Evolutionary conservation across 64 coral and sea anemone genomes (phyloP), one percentile per base, ranked within the genome.

Genomic region (Stylophora pistillata): DNA sequence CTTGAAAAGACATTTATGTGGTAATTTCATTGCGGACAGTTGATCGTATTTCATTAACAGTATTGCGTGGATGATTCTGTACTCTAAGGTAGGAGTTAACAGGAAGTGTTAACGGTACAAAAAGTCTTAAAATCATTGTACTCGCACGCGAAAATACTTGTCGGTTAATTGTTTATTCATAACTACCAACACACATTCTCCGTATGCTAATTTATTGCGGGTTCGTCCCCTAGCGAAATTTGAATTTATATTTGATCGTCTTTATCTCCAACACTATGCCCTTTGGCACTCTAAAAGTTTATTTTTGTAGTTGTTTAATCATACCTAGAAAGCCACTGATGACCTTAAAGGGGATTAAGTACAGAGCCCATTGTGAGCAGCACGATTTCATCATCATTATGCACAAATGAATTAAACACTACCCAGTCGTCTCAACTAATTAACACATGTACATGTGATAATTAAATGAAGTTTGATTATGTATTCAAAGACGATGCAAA

Each of bases 171-270:
- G 56, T 56, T 15, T 59, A 55, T 79, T 79, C 1, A 17, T 17
- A 1, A 13, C 52, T 25, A 56, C 73, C 25, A 20, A 12, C 9
- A 23, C 74, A 56, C n/a, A 77, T 28, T 58, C 21, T 75, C 34
- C 55, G 77, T 79, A 79, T 79, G 77, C 55, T 31, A 79, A 79
- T 79, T 79, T 59, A 79, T 59, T 79, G 77, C 77, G 77, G 77
- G 77, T 79, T 79, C 55, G 77, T 79, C 77, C 77, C 77, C 59
- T 14, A 79, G 77, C 56, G 53, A 79, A 79, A 79, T 79, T 79
- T 58, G 54, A 79, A 79, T 79, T n/a, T n/a, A 79, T 30, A 53
- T 75, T 37, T 75, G 37, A 17, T 52, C 31, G 16, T 52, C 15
- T 75, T 9, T 75, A 52, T 52, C 18, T 74, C 33, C 10, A 25